Base-by-base conservation (phyloP, 2,113 vertebrate genomes). In the mouse (Mus musculus) region DNA sequence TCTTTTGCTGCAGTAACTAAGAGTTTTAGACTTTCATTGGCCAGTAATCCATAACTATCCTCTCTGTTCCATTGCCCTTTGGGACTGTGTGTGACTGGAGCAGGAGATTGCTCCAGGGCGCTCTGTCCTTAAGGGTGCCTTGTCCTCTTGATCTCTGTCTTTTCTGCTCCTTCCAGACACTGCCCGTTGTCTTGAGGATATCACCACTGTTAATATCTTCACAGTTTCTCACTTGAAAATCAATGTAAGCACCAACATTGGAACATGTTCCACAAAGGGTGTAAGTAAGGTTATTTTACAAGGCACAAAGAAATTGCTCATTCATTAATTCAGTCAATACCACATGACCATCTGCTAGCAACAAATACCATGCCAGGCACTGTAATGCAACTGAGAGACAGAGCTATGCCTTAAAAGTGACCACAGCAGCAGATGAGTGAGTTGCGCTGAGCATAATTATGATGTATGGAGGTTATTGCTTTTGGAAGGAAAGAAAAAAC, bases 181-280 rank as follows among this genome's bases (percentile, higher is more conserved):
- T 42, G 75, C 33, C 56, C 52, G 24, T 52, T n/a, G 39, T 49
- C 14, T 86, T 86, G 17, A 82, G 76, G 36, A 65, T 93, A 95
- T 91, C 61, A 12, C 2, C 61, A 1, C 49, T 78, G 36, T 69
- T 63, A 75, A 17, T 82, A 92, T 82, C 49, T 56, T 61, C 73
- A 69, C 17, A 90, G 80, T 46, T 81, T 84, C 13, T 96, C 78
- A 76, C 75, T 95, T 95, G 91, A 91, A 96, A 96, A 84, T 88
- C 75, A 89, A 77, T 22, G 6, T 89, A 88, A 71, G 90, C 77
- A 56, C 80, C 39, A 88, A 67, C 59, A 91, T 46, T 30, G 33
- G 76, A 93, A 73, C 24, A 73, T 52, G 49, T 72, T 75, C 65
- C 80, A 33, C 20, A 56, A 88, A 78, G 26, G 86, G 69, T 95